Percentiles rank a stretch among this genome's conserved stretches.
Evolutionary conservation across 2,797 vertebrate species (phyloP).

Genomic region (Sebastiscus tertius): DNA sequence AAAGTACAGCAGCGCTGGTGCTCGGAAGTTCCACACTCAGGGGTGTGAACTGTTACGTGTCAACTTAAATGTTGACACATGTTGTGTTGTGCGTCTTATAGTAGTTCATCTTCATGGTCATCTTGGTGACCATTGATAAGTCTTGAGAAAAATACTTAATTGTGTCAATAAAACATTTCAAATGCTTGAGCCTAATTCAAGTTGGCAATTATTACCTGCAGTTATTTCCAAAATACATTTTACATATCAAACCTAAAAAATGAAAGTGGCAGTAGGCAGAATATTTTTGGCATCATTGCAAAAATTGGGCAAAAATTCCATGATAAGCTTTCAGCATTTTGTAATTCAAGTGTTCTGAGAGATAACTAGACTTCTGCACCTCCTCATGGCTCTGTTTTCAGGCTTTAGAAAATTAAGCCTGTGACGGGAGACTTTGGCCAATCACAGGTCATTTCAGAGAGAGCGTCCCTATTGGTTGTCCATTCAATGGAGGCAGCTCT

Average conservation of each 20-base stretch:
- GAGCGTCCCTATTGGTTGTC: no score
- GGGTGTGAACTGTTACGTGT: slow-evolving; percentile 4
- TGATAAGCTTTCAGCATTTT: no score
- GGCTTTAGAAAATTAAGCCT: rapidly evolving
- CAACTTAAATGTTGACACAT: background rate
- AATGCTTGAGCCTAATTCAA: background rate
- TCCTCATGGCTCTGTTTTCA: no score
- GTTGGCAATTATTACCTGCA: background rate
- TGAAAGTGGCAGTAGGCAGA: no score
- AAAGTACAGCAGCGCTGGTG: slow-evolving; percentile 63
- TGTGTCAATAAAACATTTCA: background rate
- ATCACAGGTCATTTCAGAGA: no score
- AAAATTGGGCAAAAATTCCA: no score
- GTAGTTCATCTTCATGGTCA: background rate
- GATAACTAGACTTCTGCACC: no score
- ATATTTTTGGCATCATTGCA: no score
- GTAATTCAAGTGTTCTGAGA: no score
- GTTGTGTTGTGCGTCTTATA: background rate
- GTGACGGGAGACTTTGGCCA: no score
- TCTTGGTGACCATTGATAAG: background rate
- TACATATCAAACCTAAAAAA: background rate
- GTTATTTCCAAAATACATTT: background rate
- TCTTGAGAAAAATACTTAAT: background rate
- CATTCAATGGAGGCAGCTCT: no score
- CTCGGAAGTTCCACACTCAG: slow-evolving; percentile 68